phyloP scores from a whole-genome alignment of 2,797 vertebrate species.

The Coregonus sp. region DNA sequence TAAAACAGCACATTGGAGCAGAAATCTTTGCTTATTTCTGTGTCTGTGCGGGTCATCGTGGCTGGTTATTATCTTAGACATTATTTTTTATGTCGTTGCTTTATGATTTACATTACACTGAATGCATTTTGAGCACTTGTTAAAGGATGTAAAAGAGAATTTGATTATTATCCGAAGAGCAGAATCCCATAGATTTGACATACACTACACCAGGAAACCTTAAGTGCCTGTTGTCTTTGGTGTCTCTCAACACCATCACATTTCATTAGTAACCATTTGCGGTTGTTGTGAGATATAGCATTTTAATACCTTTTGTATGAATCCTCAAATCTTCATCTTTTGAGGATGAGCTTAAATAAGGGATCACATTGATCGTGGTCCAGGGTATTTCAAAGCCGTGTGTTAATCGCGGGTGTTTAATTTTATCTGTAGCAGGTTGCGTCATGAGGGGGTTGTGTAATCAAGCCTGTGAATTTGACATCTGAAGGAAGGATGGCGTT shows the following conservation, averaged over 20 bases:
- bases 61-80: conserved; percentile 46
- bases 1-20: conserved; percentile 53
- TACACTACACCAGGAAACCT: conserved; percentile 52
- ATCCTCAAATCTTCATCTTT: conserved; percentile 68
- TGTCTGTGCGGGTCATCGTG: conserved; percentile 39
- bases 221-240: conserved; percentile 62
- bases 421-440: conserved; percentile 78
- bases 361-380: conserved; percentile 72
- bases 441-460: conserved; percentile 71
- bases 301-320: conserved; percentile 61
- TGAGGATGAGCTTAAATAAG: conserved; percentile 67
- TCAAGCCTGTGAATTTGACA: conserved; percentile 79
- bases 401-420: conserved; percentile 74
- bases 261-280: conserved; percentile 65
- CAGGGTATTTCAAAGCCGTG: conserved; percentile 75
- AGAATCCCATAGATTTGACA: conserved; percentile 59
- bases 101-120: conserved; percentile 60
- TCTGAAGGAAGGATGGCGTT: conserved; percentile 74
- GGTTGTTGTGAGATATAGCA: conserved; percentile 51
- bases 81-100: conserved; percentile 42
- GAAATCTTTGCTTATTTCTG: conserved; percentile 52
- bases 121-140: conserved; percentile 64
- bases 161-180: conserved; percentile 67
- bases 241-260: conserved; percentile 62
- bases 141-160: conserved; percentile 60